Evolutionary conservation across 2,797 vertebrate genomes (phyloP).

Genomic region (Propithecus deckenii): DNA sequence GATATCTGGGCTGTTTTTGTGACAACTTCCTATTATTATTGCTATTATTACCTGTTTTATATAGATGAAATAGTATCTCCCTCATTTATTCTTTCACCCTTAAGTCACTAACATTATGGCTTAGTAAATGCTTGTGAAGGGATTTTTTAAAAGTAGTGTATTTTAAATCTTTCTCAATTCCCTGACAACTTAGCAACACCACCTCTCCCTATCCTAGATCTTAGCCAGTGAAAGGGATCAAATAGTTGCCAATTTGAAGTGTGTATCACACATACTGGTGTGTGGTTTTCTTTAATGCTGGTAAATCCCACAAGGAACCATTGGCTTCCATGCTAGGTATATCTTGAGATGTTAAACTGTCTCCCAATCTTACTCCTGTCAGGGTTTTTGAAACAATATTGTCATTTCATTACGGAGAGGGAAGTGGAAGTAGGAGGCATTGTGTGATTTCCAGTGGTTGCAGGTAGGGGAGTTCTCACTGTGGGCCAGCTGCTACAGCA

Average conservation of each 20-base stretch:
- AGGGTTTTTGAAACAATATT: not conserved
- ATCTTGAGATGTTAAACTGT: not conserved
- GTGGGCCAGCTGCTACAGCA: not conserved
- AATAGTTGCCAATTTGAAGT: not conserved
- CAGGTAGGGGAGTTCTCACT: not conserved
- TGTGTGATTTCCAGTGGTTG: not conserved
- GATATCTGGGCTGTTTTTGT: not conserved
- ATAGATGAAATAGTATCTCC: not conserved
- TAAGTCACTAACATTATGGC: not conserved
- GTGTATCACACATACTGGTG: not conserved
- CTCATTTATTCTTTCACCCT: constrained; percentile 19
- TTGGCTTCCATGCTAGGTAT: not conserved
- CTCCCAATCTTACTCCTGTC: not conserved
- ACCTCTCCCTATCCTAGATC: not conserved
- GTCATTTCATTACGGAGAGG: not conserved
- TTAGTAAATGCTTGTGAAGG: not conserved
- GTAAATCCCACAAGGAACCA: not conserved
- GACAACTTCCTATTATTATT: not conserved
- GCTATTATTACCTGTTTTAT: not conserved
- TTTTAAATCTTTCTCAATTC: constrained; percentile 27
- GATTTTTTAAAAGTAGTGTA: not conserved
- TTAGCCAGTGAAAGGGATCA: constrained; percentile 1
- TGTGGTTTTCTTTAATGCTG: not conserved
- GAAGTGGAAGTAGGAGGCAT: not conserved
- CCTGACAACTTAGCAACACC: not conserved